Evolutionary conservation across 2,113 vertebrate genomes (phyloP), one percentile per base, ranked within the genome.

Genomic region (Ammodytes dubius): DNA sequence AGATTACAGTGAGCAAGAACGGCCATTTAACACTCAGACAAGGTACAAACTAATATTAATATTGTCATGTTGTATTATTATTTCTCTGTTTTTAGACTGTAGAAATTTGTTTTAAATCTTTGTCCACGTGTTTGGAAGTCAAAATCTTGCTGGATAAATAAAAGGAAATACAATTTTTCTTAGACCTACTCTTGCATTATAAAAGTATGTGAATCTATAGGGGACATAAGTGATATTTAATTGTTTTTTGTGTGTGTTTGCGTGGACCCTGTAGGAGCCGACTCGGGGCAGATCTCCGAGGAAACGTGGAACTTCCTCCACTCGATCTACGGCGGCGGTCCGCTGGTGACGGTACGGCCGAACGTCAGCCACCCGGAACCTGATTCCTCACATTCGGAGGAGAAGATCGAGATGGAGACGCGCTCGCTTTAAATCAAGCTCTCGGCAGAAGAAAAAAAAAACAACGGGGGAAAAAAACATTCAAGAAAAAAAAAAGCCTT

Each of bases 231-330:
- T 39, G 3, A 64, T 74, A 50, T 76, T 40, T 50, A 42, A 8
- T 4, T 70, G 47, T 70, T 52, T 42, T 35, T 11, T 74, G 47
- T 66, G 39, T 42, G 43, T 49, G 9, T 60, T 76, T 35, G 27
- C n/a, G 2, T 19, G 43, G 7, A 12, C 74, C 71, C 19, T 4
- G 8, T 90, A 98, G 98, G 98, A 85, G 98, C 98, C 14, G 98
- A 99, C 94, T 99, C 98, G 72, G 98, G 98, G 65, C 98, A 99
- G 88, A 99, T 99, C 93, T 99, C 98, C 4, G 98, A 99, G 87
- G 98, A 99, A 94, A 99, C 98, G 2, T 99, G 98, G 98, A 97
- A 96, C 93, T 99, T 99, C 92, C 96, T 99, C 50, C 96, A 97
- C 85, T 97, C 96, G 0, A 97, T 99, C 85, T 98, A 99, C 50